These are phyloP conservation scores for Pogonomyrmex barbatus DNA, from an alignment of 1,140 invertebrate species.

Conservation along the genomic window DNA sequence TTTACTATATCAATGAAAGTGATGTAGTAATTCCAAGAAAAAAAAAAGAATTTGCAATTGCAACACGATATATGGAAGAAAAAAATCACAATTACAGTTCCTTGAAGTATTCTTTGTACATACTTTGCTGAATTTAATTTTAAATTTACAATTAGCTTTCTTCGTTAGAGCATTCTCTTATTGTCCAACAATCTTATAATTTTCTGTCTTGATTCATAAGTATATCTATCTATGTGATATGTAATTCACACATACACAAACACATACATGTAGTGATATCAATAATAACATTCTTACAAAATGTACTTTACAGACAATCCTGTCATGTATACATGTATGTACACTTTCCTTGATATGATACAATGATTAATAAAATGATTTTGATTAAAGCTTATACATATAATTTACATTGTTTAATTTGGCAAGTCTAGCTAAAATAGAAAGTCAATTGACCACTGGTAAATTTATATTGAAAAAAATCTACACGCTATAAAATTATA, in stretches of 20 bases:
- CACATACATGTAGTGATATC: slow-evolving; percentile 59
- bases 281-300: slow-evolving; percentile 58
- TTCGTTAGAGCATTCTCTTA: slow-evolving; percentile 66
- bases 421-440: slow-evolving; percentile 1
- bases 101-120: background rate
- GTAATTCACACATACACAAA: slow-evolving; percentile 79
- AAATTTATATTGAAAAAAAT: slow-evolving; percentile 25
- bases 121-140: slow-evolving; percentile 10
- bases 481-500: slow-evolving; percentile 18
- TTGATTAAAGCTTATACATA: background rate
- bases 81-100: background rate
- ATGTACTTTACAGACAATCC: slow-evolving; percentile 65
- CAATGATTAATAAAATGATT: background rate
- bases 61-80: background rate
- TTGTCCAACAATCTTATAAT: slow-evolving; percentile 80
- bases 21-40: background rate
- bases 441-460: background rate
- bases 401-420: background rate
- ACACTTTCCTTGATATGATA: slow-evolving; percentile 20
- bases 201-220: background rate
- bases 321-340: slow-evolving; percentile 41
- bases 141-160: slow-evolving; percentile 4
- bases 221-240: slow-evolving; percentile 67
- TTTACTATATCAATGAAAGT: background rate
- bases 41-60: background rate